These are phyloP conservation scores for Palloptera scutellata DNA, from an alignment of 2,888 invertebrate species.

Conservation along the genomic window DNA sequence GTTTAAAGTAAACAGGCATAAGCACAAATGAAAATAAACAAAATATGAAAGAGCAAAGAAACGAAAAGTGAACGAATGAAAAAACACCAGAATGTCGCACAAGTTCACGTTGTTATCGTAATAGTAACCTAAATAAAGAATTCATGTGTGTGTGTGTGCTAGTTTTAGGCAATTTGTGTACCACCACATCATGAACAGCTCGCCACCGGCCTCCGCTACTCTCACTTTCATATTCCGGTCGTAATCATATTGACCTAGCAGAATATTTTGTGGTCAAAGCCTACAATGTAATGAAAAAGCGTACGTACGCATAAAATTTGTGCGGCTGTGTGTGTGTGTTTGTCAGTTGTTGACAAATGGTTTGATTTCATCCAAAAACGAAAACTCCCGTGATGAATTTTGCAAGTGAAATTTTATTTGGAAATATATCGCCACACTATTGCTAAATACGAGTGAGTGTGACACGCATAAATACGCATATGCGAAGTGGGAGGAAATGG, in stretches of 20 bases:
- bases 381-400: not conserved
- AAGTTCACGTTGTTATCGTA: conserved; percentile 11
- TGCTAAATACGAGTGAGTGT: no score
- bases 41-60: not conserved
- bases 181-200: not conserved
- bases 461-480: no score
- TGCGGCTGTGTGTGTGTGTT: not conserved
- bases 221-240: not conserved
- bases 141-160: not conserved
- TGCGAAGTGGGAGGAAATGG: no score
- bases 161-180: not conserved
- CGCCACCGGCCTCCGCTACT: not conserved
- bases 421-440: no score
- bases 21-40: not conserved
- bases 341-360: conserved; percentile 13
- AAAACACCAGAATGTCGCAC: conserved; percentile 12
- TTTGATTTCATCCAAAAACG: conserved; percentile 7
- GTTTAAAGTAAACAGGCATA: not conserved
- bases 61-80: not conserved
- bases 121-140: conserved; percentile 9
- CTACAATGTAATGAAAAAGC: not conserved
- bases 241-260: not conserved
- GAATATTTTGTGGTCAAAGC: not conserved
- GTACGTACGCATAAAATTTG: not conserved
- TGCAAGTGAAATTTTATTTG: no score